A percentile compares a stretch with the other conserved stretches of the same genome.
phyloP scores from a whole-genome alignment of 2,888 invertebrate genomes.

The Scaptomyza parva region DNA sequence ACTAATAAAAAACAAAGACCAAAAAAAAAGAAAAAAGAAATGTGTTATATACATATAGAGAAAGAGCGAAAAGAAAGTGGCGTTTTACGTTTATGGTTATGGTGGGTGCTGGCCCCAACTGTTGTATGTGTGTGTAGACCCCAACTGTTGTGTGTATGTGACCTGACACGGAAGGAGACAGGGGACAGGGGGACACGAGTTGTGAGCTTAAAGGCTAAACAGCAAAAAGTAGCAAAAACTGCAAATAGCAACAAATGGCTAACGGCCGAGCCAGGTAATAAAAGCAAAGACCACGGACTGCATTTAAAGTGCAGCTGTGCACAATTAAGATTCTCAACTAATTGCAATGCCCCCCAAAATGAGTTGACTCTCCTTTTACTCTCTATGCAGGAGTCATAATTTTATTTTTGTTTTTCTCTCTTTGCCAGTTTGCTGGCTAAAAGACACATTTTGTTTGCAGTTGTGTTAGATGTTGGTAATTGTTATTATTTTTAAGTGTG shows the following conservation, averaged over 20 bases:
- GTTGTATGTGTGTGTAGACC: background rate
- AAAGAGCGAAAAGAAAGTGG: conserved; percentile 40
- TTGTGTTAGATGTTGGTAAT: background rate
- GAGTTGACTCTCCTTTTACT: conserved; percentile 16
- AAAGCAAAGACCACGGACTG: conserved; percentile 36
- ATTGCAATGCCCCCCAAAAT: conserved; percentile 41
- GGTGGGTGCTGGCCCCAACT: conserved; percentile 54
- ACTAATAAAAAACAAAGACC: conserved; percentile 9
- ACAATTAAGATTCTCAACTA: conserved; percentile 55
- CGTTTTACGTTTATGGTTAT: conserved; percentile 73
- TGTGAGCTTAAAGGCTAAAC: conserved; percentile 53
- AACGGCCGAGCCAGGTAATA: conserved; percentile 35
- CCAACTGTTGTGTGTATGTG: conserved; percentile 1
- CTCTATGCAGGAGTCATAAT: conserved; percentile 38
- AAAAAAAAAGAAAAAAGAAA: background rate
- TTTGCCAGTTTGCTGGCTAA: conserved; percentile 1
- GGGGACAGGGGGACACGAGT: background rate
- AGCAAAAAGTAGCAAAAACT: conserved; percentile 30
- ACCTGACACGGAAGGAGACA: background rate
- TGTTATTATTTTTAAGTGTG: background rate
- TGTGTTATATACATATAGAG: background rate
- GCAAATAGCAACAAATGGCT: conserved; percentile 55
- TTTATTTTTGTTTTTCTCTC: background rate
- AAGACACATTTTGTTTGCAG: background rate
- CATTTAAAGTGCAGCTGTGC: conserved; percentile 59